These are phyloP conservation scores for Aegotheles bennettii DNA, from an alignment of 2,113 vertebrate species.

Conservation along the genomic window DNA sequence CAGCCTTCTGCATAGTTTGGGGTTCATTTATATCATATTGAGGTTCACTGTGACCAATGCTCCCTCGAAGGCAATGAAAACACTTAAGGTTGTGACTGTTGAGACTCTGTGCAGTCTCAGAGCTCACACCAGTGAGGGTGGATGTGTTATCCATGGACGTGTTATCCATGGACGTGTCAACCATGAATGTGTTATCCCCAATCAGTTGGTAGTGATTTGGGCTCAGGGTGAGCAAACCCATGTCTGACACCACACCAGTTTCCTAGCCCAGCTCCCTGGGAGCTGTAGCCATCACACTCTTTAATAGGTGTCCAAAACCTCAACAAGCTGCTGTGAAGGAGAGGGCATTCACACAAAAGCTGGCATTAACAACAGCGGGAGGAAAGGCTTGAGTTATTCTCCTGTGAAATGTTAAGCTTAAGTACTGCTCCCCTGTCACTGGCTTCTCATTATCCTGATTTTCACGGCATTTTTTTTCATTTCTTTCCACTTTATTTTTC, in stretches of 20 bases:
- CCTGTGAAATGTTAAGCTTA: neutral
- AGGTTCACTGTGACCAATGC: accelerated
- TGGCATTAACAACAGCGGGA: neutral
- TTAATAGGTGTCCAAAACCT: neutral
- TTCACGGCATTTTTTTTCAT: neutral
- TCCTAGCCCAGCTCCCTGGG: accelerated
- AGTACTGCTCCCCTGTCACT: neutral
- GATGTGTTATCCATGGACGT: neutral
- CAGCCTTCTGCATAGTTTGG: neutral
- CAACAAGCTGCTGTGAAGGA: neutral
- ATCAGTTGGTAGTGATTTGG: neutral
- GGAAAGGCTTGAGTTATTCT: neutral
- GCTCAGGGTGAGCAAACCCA: neutral
- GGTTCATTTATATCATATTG: neutral
- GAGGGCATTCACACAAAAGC: neutral
- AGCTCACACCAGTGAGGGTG: accelerated
- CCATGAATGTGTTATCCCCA: neutral
- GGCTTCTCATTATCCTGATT: neutral
- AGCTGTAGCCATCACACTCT: neutral
- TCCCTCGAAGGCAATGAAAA: neutral
- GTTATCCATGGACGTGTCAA: too few relatives aligned
- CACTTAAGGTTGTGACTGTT: neutral
- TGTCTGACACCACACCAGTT: neutral
- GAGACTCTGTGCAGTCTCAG: neutral
- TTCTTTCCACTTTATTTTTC: neutral